phyloP scores from a whole-genome alignment of 2,113 vertebrate species.

The Nesospiza acunhae region DNA sequence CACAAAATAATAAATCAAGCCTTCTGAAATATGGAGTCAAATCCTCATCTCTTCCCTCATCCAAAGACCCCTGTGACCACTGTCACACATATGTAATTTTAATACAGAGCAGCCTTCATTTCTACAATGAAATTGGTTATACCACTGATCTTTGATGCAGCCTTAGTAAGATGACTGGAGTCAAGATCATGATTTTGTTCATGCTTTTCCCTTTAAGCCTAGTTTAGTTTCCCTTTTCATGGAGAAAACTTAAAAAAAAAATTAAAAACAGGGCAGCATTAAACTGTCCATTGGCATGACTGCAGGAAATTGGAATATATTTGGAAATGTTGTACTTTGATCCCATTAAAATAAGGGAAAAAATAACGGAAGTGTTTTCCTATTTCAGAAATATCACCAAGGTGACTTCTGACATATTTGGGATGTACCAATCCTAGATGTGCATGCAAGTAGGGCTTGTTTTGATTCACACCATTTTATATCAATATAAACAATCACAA shows the following conservation, averaged over 20 bases:
- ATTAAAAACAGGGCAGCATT: background rate
- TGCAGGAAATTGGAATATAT: background rate
- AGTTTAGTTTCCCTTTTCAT: background rate
- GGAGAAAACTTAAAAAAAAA: background rate
- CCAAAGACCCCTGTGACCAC: too few species aligned
- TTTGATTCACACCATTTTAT: background rate
- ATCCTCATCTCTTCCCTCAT: too few species aligned
- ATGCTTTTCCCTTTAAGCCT: background rate
- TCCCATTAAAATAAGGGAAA: background rate
- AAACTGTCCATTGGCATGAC: background rate
- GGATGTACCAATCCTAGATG: background rate
- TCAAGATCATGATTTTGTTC: background rate
- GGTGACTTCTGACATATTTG: background rate
- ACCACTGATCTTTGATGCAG: background rate
- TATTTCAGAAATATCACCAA: background rate
- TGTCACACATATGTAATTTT: background rate
- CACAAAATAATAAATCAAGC: too few species aligned
- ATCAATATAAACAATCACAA: background rate
- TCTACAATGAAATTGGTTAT: background rate
- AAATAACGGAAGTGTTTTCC: background rate
- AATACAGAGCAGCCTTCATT: background rate
- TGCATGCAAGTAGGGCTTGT: background rate
- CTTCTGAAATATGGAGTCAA: too few species aligned
- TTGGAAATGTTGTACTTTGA: fast-evolving
- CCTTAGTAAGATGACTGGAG: background rate